Evolutionary conservation across 2,797 vertebrate species (phyloP).

Genomic region (Siniperca scherzeri): DNA sequence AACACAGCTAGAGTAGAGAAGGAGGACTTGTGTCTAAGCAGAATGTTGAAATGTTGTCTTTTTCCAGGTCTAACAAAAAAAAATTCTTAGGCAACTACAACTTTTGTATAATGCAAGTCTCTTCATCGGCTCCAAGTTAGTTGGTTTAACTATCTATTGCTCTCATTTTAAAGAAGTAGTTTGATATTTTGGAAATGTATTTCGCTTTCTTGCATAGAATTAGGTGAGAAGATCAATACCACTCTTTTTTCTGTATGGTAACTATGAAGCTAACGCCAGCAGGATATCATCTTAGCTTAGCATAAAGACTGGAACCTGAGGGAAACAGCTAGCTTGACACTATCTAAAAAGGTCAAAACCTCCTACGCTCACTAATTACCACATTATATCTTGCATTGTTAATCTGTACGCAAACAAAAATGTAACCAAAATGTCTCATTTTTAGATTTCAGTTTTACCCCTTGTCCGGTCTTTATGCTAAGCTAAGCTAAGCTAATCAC

Average conservation of each 20-base stretch:
- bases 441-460: neutral
- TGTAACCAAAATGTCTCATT: neutral
- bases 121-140: neutral
- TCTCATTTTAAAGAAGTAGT: neutral
- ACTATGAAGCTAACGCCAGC: neutral
- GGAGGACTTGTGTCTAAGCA: neutral
- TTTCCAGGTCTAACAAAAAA: neutral
- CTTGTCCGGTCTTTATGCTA: neutral
- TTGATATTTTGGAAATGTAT: neutral
- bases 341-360: neutral
- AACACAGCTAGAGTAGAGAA: neutral
- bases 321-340: neutral
- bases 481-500: neutral
- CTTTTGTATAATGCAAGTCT: neutral
- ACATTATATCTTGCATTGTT: neutral
- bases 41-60: neutral
- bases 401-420: neutral
- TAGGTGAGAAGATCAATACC: neutral
- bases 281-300: neutral
- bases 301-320: neutral
- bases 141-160: neutral
- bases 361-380: neutral
- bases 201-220: neutral
- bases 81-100: neutral
- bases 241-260: neutral